These are phyloP conservation scores for Phataginus tricuspis DNA, from an alignment of 2,797 vertebrate genomes.

Conservation along the genomic window DNA sequence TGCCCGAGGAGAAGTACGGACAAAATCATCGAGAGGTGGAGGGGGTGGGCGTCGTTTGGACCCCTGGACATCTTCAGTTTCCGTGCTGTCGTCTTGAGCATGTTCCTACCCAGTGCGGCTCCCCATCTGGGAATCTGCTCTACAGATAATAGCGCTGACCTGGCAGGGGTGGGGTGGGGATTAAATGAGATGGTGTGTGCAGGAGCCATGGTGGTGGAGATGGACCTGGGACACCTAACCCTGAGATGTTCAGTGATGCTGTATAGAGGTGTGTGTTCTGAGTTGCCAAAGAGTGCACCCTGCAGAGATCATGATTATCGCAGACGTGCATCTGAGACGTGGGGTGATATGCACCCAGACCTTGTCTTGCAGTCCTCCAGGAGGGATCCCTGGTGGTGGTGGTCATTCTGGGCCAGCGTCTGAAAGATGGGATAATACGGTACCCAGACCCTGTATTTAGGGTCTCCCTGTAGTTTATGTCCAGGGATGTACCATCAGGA, in stretches of 20 bases:
- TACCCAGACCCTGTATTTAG: too few relatives aligned
- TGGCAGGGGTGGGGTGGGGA: neutral
- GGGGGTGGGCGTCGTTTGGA: accelerated
- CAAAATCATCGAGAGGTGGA: neutral
- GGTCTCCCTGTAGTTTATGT: accelerated
- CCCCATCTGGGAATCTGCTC: too few relatives aligned
- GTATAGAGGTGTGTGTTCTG: too few relatives aligned
- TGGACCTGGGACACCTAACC: too few relatives aligned
- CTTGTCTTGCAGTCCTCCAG: too few relatives aligned
- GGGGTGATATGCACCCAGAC: too few relatives aligned
- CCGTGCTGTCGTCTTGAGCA: accelerated
- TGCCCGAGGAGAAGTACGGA: neutral
- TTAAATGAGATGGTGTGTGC: neutral
- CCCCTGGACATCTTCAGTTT: neutral
- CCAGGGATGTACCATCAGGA: neutral
- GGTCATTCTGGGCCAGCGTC: too few relatives aligned
- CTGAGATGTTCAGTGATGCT: neutral
- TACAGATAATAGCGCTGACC: neutral
- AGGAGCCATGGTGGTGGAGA: neutral
- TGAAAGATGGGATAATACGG: too few relatives aligned
- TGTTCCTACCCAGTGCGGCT: neutral
- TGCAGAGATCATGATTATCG: too few relatives aligned
- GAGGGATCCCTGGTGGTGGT: too few relatives aligned
- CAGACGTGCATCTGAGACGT: too few relatives aligned
- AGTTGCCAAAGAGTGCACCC: neutral